Evolutionary conservation across 2,888 invertebrate genomes (phyloP).

Genomic region (Cyaniris semiargus): DNA sequence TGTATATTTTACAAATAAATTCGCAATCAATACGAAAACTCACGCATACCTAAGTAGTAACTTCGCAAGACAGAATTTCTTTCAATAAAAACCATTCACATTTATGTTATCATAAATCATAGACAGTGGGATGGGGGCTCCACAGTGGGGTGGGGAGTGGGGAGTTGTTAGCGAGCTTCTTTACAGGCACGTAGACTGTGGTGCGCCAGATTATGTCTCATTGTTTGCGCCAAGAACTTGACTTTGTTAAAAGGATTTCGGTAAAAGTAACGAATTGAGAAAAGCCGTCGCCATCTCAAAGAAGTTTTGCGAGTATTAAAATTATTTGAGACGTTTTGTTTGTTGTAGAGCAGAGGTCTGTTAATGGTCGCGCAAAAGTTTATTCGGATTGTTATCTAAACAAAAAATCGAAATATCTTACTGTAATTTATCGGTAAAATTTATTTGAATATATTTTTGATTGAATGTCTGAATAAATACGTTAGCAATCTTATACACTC

Average conservation of each 20-base stretch:
- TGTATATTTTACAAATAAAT: not conserved
- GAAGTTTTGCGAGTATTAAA: conserved; percentile 1
- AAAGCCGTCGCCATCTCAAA: conserved; percentile 15
- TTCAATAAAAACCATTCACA: conserved; percentile 27
- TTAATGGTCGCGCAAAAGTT: not conserved
- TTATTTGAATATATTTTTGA: not conserved
- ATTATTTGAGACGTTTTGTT: not conserved
- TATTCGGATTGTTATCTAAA: not conserved
- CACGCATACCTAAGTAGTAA: not conserved
- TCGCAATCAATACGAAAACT: not conserved
- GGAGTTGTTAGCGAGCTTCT: conserved; percentile 36
- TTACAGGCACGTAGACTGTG: conserved; percentile 36
- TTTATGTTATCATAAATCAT: conserved; percentile 30
- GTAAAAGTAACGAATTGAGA: conserved; percentile 30
- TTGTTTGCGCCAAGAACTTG: conserved; percentile 38
- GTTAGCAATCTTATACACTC: too few species aligned
- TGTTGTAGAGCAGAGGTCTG: not conserved
- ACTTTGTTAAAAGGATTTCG: conserved; percentile 31
- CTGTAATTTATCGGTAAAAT: not conserved
- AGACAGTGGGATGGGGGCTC: conserved; percentile 9
- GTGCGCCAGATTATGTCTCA: conserved; percentile 44
- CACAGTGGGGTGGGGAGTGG: conserved; percentile 11
- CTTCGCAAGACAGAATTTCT: not conserved
- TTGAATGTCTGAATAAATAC: not conserved
- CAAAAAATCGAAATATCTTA: not conserved